These are phyloP conservation scores for Pammene aurita DNA, from an alignment of 2,888 invertebrate species.

Conservation along the genomic window DNA sequence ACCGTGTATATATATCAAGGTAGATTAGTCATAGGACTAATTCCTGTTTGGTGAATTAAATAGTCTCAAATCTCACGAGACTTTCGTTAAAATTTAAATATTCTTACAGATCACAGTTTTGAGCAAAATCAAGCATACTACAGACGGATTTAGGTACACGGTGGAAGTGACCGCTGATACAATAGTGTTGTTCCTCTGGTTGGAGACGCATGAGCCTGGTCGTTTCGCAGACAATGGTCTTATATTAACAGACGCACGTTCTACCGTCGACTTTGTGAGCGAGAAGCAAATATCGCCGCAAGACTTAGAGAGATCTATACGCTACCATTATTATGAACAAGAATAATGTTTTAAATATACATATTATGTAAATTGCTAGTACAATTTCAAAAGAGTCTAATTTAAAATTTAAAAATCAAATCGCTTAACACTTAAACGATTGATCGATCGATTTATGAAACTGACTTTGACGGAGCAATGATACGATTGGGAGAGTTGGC, in stretches of 20 bases:
- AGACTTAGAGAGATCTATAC: slow-evolving; percentile 59
- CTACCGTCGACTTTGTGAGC: slow-evolving; percentile 53
- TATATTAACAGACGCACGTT: slow-evolving; percentile 65
- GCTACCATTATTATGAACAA: slow-evolving; percentile 66
- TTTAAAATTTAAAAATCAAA: no score
- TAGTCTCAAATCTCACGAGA: no score
- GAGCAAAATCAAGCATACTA: slow-evolving; percentile 8
- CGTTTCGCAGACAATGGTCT: slow-evolving; percentile 91
- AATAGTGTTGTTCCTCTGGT: slow-evolving; percentile 87
- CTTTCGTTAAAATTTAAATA: background rate
- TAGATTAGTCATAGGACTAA: no score
- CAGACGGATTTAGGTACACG: slow-evolving; percentile 45
- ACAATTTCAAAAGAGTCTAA: no score
- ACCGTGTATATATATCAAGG: no score
- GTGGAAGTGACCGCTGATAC: slow-evolving; percentile 70
- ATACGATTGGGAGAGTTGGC: no score
- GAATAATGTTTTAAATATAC: background rate
- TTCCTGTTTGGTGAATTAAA: no score
- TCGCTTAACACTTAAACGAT: no score
- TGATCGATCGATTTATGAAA: no score
- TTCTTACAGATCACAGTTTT: slow-evolving; percentile 34
- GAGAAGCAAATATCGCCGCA: slow-evolving; percentile 50
- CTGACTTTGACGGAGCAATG: no score
- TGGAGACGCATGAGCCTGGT: slow-evolving; percentile 84
- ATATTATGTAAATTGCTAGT: background rate